A percentile compares a stretch with the other conserved stretches of the same genome.
phyloP scores from a whole-genome alignment of 2,113 vertebrate species.

The Irena cyanogastra region DNA sequence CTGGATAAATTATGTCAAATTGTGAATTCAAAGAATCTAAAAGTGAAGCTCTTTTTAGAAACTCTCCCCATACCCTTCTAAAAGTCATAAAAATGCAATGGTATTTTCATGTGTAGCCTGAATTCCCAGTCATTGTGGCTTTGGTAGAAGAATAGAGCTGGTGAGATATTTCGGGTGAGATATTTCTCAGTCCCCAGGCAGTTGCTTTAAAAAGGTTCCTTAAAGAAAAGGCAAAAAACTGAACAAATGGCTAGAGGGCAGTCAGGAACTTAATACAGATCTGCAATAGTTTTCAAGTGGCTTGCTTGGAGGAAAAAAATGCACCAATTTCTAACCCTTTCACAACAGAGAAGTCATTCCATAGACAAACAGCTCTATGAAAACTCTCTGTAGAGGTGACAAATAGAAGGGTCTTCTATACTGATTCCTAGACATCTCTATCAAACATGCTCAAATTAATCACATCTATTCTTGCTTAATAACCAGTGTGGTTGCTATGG shows the following conservation, averaged over 20 bases:
- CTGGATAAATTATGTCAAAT: neutral
- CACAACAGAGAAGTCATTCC: neutral
- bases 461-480: neutral
- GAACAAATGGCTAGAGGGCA: neutral
- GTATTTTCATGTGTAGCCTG: neutral
- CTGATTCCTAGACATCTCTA: neutral
- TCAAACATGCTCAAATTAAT: neutral
- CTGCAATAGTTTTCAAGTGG: neutral
- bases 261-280: neutral
- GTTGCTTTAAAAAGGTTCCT: neutral
- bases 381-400: neutral
- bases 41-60: neutral
- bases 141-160: neutral
- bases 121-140: neutral
- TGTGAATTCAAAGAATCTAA: neutral
- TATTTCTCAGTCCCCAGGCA: neutral
- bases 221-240: neutral
- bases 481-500: neutral
- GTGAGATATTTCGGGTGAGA: neutral
- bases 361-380: neutral
- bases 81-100: neutral
- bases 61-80: no score
- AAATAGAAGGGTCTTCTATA: neutral
- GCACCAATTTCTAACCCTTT: neutral
- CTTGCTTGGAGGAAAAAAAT: neutral